Conservation (phyloP, 2,797 vertebrate genomes). For the Picus viridis region DNA sequence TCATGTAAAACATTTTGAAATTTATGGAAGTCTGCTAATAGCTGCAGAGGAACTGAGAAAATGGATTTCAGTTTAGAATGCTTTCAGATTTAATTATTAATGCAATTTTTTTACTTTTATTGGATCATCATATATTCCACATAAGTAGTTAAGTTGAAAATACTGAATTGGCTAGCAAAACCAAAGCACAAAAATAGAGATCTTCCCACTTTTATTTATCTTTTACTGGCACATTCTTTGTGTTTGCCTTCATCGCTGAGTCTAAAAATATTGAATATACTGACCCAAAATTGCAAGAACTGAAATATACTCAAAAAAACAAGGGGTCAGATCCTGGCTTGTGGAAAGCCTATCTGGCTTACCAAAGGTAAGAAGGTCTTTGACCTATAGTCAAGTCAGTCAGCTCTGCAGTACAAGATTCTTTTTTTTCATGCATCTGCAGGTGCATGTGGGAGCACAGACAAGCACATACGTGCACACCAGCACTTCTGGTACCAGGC, state of each 20-base stretch:
- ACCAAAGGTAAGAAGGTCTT: not conserved
- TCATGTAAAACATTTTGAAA: not conserved
- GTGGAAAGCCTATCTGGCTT: not conserved
- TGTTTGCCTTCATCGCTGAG: not conserved
- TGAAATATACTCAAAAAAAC: not conserved
- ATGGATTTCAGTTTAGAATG: not conserved
- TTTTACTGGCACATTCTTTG: not conserved
- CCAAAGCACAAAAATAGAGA: not conserved
- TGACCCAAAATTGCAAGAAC: not conserved
- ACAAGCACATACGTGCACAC: rapidly evolving
- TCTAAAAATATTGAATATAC: not conserved
- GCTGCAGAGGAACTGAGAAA: not conserved
- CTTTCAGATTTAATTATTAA: not conserved
- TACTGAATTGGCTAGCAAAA: not conserved
- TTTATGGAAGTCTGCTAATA: not conserved
- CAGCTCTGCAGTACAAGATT: not conserved
- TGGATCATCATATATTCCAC: not conserved
- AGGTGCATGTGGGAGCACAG: not conserved
- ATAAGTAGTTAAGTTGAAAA: not conserved
- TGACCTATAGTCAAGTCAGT: not conserved
- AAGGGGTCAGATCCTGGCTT: not conserved
- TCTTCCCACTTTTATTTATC: not conserved
- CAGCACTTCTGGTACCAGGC: not conserved
- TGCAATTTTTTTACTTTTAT: not conserved
- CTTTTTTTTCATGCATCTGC: not conserved